A percentile compares a stretch with the other conserved stretches of the same genome.
These are phyloP conservation scores for Tragopan temminckii DNA, from an alignment of 2,797 vertebrate species.

Conservation along the genomic window DNA sequence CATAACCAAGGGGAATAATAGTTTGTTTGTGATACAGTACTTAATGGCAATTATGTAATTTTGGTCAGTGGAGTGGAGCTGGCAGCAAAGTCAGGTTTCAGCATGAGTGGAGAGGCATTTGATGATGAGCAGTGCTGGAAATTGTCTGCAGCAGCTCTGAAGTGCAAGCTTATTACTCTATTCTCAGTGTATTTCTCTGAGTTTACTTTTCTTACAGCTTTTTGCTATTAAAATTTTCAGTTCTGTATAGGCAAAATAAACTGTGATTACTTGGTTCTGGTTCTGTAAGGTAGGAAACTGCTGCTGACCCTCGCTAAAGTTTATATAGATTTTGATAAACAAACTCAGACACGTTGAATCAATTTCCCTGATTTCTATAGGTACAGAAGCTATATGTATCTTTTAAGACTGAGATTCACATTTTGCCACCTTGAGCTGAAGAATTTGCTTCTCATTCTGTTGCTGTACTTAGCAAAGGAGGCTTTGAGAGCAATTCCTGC, in stretches of 20 bases:
- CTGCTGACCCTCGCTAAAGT: not conserved
- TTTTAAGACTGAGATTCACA: not conserved
- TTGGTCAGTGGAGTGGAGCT: not conserved
- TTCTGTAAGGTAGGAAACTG: not conserved
- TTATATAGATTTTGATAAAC: not conserved
- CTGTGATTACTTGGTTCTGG: not conserved
- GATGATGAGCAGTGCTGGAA: not conserved
- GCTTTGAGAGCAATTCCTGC: not conserved
- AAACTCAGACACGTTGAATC: not conserved
- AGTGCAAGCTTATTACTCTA: not conserved
- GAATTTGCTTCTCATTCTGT: not conserved
- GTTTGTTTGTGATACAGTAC: not conserved
- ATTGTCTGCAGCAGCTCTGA: not conserved
- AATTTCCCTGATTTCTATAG: accelerated
- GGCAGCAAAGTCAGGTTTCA: not conserved
- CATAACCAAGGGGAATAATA: not conserved
- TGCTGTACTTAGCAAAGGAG: not conserved
- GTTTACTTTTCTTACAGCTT: not conserved
- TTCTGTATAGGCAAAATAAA: not conserved
- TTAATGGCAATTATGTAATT: not conserved
- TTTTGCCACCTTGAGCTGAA: not conserved
- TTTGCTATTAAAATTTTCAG: not conserved
- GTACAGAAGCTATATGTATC: not conserved
- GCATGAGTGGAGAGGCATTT: not conserved
- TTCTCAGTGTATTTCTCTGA: not conserved